Evolutionary conservation across 2,888 invertebrate genomes (phyloP).

Genomic region (Lepeophtheirus nordmannii): DNA sequence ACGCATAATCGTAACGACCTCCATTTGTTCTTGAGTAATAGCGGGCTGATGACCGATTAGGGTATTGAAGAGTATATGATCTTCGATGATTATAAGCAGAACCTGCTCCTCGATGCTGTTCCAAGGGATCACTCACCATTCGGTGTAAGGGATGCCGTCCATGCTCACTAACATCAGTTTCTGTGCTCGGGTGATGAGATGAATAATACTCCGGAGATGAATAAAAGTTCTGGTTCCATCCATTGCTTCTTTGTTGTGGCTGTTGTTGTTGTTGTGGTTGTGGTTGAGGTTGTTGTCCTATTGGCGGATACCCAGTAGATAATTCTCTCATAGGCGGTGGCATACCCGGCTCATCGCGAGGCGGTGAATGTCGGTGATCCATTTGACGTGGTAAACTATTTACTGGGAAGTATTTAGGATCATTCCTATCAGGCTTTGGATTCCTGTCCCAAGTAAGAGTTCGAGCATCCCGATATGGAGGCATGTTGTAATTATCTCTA

Average conservation of each 20-base stretch:
- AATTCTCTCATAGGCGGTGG: conserved; percentile 21
- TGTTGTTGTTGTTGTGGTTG: conserved; percentile 39
- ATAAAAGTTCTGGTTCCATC: too few species aligned
- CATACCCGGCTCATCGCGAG: conserved; percentile 18
- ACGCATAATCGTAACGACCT: conserved; percentile 60
- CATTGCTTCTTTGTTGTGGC: conserved; percentile 51
- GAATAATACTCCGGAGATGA: too few species aligned
- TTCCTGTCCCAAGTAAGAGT: conserved; percentile 22
- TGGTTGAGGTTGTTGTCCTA: conserved; percentile 47
- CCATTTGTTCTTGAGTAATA: not conserved
- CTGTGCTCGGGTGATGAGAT: too few species aligned
- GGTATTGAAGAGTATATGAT: too few species aligned
- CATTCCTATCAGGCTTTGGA: conserved; percentile 19
- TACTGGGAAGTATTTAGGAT: conserved; percentile 23
- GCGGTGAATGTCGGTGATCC: conserved; percentile 9
- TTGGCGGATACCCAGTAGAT: not conserved
- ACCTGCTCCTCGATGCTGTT: not conserved
- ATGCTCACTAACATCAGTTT: not conserved
- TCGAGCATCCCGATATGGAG: conserved; percentile 1
- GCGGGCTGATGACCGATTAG: too few species aligned
- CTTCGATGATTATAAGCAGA: not conserved
- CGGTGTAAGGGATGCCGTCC: not conserved
- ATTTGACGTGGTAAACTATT: conserved; percentile 15
- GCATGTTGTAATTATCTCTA: not conserved
- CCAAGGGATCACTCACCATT: not conserved